Base-by-base conservation (phyloP, 2,113 vertebrate genomes). In the Octodon degus region DNA sequence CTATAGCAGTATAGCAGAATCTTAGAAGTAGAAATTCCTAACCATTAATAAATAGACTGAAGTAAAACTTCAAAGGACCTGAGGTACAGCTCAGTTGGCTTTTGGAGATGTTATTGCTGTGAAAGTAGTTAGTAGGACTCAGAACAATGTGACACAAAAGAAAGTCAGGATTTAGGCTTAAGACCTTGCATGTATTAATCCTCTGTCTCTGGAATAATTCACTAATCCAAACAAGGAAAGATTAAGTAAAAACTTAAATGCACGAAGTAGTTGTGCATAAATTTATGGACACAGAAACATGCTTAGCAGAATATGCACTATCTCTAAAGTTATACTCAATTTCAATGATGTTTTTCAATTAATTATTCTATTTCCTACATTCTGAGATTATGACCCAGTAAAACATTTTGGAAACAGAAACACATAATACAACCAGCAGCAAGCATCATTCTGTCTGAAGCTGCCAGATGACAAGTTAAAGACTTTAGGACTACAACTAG, bases 161-260 rank as follows among this genome's bases (percentile, higher is more conserved):
- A 88, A 87, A 43, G 16, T 53, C 3, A 12, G 84, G 55, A n/a
- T n/a, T 43, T 60, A 53, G 7, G n/a, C 53, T 62, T 90, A 92
- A 77, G 20, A 77, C 53, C 77, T 92, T 92, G 14, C 17, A 76
- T 89, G 77, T 96, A 43, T 90, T 96, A 25, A 83, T 81, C 40
- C 89, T 72, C 50, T 55, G 58, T 72, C 60, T 67, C 27, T 70
- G 24, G 32, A 90, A 83, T 53, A 90, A 14, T 77, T 94, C 47
- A 83, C 16, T 62, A 47, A 79, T 43, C 30, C 32, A 37, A 87
- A 83, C 4, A 79, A 90, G 67, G 50, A 77, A 96, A 77, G 58
- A 77, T 89, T 79, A 83, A 87, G 63, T 77, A 70, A 72, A 43
- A 93, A 83, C 60, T 76, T 50, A 34, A 7, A 11, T 40, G 11